phyloP scores from a whole-genome alignment of 2,888 invertebrate species.

The Pristionchus maxplancki region DNA sequence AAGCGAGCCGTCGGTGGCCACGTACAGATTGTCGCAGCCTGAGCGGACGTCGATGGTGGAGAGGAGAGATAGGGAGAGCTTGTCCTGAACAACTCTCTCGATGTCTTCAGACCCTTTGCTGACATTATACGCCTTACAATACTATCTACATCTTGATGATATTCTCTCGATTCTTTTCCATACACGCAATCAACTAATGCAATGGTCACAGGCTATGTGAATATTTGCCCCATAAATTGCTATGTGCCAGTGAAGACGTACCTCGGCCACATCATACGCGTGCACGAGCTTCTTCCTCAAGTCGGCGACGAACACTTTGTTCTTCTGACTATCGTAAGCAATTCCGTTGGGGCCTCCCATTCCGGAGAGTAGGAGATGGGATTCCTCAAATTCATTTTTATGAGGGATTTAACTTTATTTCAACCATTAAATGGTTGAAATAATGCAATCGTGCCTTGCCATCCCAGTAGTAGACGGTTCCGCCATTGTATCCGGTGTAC shows the following conservation, averaged over 20 bases:
- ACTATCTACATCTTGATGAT: too few species aligned
- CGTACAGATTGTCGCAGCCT: slow-evolving; percentile 26
- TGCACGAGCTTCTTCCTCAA: slow-evolving; percentile 56
- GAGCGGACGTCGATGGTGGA: slow-evolving; percentile 7
- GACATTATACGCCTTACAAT: too few species aligned
- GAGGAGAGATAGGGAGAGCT: not conserved
- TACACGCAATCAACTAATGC: too few species aligned
- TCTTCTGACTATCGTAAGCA: slow-evolving; percentile 56
- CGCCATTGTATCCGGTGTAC: slow-evolving; percentile 57
- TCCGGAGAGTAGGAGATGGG: not conserved
- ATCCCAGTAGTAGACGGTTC: slow-evolving; percentile 62
- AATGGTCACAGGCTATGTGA: too few species aligned
- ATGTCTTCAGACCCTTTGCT: too few species aligned
- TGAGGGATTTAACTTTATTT: too few species aligned
- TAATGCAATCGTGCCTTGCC: slow-evolving; percentile 58
- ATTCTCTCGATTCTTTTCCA: too few species aligned
- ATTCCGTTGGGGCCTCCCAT: slow-evolving; percentile 61
- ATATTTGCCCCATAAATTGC: too few species aligned
- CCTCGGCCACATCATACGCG: slow-evolving; percentile 56
- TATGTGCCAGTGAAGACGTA: too few species aligned
- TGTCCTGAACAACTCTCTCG: not conserved
- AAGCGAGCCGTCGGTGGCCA: not conserved
- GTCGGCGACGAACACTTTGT: slow-evolving; percentile 60
- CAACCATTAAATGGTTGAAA: slow-evolving; percentile 55
- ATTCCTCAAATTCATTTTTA: slow-evolving; percentile 52